Evolutionary conservation across 2,888 invertebrate genomes (phyloP).

Genomic region (Eristalis tenax): DNA sequence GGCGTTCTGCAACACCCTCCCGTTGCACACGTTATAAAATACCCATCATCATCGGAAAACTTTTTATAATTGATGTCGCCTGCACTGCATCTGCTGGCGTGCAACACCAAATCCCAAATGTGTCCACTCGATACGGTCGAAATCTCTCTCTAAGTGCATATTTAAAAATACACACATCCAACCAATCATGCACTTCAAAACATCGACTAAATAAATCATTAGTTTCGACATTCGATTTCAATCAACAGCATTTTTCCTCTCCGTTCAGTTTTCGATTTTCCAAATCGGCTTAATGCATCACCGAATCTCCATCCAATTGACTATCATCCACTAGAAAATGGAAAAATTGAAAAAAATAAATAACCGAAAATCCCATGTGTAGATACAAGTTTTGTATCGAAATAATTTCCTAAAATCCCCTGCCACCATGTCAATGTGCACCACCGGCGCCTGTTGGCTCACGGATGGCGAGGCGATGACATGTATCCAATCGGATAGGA

Average conservation of each 20-base stretch:
- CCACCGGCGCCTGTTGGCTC: neutral
- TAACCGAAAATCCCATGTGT: neutral
- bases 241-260: conserved; percentile 14
- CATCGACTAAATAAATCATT: conserved; percentile 47
- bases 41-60: neutral
- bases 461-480: neutral
- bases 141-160: neutral
- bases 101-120: neutral
- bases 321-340: neutral
- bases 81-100: neutral
- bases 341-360: neutral
- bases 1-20: no score
- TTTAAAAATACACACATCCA: neutral
- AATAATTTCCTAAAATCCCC: neutral
- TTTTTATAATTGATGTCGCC: neutral
- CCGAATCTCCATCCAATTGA: neutral
- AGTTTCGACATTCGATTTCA: conserved; percentile 42
- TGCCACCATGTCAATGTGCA: neutral
- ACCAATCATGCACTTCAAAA: conserved; percentile 32
- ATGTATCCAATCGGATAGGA: neutral
- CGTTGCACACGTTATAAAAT: neutral
- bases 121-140: neutral
- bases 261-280: neutral
- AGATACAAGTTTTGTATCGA: conserved; percentile 1
- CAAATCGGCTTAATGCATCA: neutral